Evolutionary conservation across 2,113 vertebrate species (phyloP).

Genomic region (Epinephelus moara): DNA sequence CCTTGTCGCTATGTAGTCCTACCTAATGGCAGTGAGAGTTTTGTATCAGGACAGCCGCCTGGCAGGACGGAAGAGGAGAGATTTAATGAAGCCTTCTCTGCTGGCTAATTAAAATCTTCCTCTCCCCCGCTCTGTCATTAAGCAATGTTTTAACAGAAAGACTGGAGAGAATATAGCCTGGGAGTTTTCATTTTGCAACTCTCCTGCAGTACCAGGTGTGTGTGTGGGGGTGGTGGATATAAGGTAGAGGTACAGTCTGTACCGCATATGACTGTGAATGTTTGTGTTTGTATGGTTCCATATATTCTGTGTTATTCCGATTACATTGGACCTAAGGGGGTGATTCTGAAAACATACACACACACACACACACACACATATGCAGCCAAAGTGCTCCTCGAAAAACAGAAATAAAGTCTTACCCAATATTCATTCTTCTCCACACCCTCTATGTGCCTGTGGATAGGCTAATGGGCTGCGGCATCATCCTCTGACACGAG

Average conservation of each 20-base stretch:
- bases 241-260: background rate
- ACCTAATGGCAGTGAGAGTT: slow-evolving; percentile 56
- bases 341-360: background rate
- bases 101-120: slow-evolving; percentile 77
- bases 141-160: slow-evolving; percentile 60
- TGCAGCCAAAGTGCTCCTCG: slow-evolving; percentile 12
- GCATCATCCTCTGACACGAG: slow-evolving; percentile 70
- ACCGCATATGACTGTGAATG: background rate
- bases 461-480: slow-evolving; percentile 75
- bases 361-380: background rate
- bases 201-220: slow-evolving; percentile 29
- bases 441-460: slow-evolving; percentile 54
- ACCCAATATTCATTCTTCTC: slow-evolving; percentile 44
- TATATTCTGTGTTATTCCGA: background rate
- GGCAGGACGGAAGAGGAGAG: slow-evolving; percentile 67
- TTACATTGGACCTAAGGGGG: background rate
- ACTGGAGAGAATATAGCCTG: slow-evolving; percentile 41
- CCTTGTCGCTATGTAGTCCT: slow-evolving; percentile 30
- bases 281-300: slow-evolving; percentile 19
- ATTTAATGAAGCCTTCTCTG: slow-evolving; percentile 77
- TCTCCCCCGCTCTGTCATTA: slow-evolving; percentile 68
- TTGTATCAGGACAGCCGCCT: slow-evolving; percentile 60
- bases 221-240: slow-evolving; percentile 32
- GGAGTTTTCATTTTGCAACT: slow-evolving; percentile 53
- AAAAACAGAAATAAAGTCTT: slow-evolving; percentile 50